Conservation (phyloP, 35 echinoderm and acorn worm genomes). For the Patiria miniata region DNA sequence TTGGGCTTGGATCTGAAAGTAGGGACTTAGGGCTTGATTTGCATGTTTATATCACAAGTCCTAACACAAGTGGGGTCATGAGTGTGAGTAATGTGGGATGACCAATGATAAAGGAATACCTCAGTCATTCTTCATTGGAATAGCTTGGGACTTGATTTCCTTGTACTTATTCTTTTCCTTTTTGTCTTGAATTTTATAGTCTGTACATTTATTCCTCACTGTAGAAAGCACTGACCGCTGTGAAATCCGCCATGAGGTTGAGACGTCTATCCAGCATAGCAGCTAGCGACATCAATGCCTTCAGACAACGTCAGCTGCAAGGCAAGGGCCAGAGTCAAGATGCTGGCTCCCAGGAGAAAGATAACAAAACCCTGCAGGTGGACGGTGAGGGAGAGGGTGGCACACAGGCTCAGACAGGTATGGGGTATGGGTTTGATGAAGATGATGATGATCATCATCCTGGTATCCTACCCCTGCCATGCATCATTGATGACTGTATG, state of each 20-base stretch:
- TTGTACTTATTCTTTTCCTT: no score
- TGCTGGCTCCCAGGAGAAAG: background rate
- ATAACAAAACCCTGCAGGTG: background rate
- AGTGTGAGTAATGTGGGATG: no score
- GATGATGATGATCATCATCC: background rate
- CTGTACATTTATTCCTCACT: background rate
- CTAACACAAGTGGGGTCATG: no score
- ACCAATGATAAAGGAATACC: no score
- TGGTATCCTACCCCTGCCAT: background rate
- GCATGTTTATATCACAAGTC: no score
- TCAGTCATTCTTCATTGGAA: no score
- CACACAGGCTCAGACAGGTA: background rate
- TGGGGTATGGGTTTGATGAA: background rate
- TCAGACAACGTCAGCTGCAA: conserved; percentile 29
- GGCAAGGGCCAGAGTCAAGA: conserved; percentile 13
- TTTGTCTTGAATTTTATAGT: background rate
- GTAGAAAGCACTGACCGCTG: conserved; percentile 96
- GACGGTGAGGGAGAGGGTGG: background rate
- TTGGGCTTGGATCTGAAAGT: no score
- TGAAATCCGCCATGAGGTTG: conserved; percentile 90
- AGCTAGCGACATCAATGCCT: background rate
- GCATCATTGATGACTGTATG: conserved; percentile 17
- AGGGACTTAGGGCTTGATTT: no score
- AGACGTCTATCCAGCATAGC: conserved; percentile 72
- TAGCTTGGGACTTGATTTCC: background rate